Percentiles rank a stretch among this genome's conserved stretches.
Conservation (phyloP, 2,797 vertebrate species). For the Hoplostethus atlanticus region DNA sequence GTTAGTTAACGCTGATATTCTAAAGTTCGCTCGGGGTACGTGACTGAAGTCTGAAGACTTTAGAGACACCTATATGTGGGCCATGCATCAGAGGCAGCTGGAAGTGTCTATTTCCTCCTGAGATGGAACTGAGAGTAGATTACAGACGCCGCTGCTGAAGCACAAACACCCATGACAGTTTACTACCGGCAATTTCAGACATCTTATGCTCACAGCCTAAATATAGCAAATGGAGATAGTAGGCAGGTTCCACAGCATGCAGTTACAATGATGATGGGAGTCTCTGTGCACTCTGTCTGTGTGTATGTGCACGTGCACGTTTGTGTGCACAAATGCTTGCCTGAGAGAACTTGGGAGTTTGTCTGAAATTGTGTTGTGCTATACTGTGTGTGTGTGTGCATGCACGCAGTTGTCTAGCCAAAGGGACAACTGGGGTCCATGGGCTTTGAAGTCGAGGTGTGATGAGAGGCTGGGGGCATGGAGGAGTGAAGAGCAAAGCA, state of each 20-base stretch:
- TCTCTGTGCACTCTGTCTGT: background rate
- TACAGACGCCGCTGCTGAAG: constrained; percentile 70
- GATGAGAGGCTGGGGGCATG: constrained; percentile 76
- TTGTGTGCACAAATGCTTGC: background rate
- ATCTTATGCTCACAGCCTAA: constrained; percentile 79
- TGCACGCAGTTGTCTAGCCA: constrained; percentile 58
- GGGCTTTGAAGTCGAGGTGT: constrained; percentile 83
- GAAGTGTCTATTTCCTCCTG: constrained; percentile 76
- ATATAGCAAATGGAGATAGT: constrained; percentile 83
- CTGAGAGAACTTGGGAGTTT: constrained; percentile 57
- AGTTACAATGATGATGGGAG: constrained; percentile 62
- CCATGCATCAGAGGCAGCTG: constrained; percentile 79
- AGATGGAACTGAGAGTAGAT: constrained; percentile 81
- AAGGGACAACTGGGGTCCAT: constrained; percentile 76
- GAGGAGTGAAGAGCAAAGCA: constrained; percentile 64
- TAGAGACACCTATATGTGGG: constrained; percentile 79
- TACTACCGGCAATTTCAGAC: constrained; percentile 81
- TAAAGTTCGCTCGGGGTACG: constrained; percentile 43
- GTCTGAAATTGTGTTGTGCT: constrained; percentile 57
- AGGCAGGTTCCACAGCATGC: constrained; percentile 69
- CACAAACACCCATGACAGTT: constrained; percentile 84
- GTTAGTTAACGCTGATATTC: constrained; percentile 55
- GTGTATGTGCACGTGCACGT: constrained; percentile 26
- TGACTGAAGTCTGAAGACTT: constrained; percentile 65
- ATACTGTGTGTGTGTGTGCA: constrained; percentile 30